Evolutionary conservation across 2,113 vertebrate species (phyloP), one percentile per base, ranked within the genome.

Genomic region (Drymodes brunneopygia): DNA sequence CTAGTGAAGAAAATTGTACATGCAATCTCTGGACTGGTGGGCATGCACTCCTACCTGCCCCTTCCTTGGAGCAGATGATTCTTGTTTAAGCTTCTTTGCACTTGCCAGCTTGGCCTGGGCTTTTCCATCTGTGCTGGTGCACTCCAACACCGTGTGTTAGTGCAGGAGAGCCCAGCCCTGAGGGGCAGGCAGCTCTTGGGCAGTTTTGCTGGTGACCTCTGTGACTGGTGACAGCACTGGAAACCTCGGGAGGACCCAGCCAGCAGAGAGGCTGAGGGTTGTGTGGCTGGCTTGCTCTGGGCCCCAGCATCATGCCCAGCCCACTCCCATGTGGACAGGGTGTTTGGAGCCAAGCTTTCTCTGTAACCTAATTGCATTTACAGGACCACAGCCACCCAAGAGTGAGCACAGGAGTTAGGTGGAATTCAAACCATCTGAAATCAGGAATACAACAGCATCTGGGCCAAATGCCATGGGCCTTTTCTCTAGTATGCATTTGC

Each of bases 91-190:
- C 40, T 66, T 29, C 66, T 61, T 65, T 56, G 80, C 51, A 51
- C 53, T 72, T 75, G 15, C n/a, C 1, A 4, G 25, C 33, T 88
- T 62, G 51, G 29, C 48, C 48, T 15, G 31, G 12, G 12, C 62
- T 80, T 35, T 85, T 85, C 44, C 12, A 11, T 67, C 44, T 54
- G 36, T 75, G 35, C 70, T 62, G 87, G 8, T 47, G 24, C 10
- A 5, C 7, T 62, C 53, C 44, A 31, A 44, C 53, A 54, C 1
- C 0, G 0, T 50, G 33, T 51, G 40, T 50, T 35, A 40, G 33
- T 36, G 77, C 15, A 57, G 53, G 53, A 31, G 48, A 81, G 54
- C 58, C 44, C 38, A 81, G 53, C 22, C 38, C 50, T 23, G 53
- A 57, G 67, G 36, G 42, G 35, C 24, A 47, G 47, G 38, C 36